phyloP scores from a whole-genome alignment of 2,797 vertebrate species.

The Clarias fuscus region DNA sequence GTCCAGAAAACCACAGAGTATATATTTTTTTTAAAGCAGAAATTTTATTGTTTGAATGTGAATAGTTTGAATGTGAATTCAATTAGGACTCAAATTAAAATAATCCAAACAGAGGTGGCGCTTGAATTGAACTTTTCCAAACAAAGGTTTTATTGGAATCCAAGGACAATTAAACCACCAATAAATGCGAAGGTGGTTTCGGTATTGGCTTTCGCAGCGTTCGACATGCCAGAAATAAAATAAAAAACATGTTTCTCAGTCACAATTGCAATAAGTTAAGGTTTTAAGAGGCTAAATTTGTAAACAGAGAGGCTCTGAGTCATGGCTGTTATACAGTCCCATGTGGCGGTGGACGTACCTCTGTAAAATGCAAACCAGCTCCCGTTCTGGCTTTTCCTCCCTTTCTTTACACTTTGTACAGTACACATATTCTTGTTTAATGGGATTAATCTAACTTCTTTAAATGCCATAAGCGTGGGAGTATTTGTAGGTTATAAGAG shows the following conservation, averaged over 20 bases:
- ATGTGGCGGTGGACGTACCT: slow-evolving; percentile 63
- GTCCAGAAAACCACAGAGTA: slow-evolving; percentile 51
- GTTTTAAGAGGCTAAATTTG: slow-evolving; percentile 71
- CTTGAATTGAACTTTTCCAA: slow-evolving; percentile 52
- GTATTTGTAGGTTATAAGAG: neutral
- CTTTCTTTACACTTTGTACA: neutral
- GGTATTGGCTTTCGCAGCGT: slow-evolving; percentile 60
- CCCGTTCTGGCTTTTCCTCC: slow-evolving; percentile 49
- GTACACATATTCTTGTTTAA: neutral
- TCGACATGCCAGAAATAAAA: slow-evolving; percentile 59
- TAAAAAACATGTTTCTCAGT: slow-evolving; percentile 68
- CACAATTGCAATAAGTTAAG: slow-evolving; percentile 70
- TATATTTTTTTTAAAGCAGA: slow-evolving; percentile 37
- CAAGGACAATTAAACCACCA: slow-evolving; percentile 70
- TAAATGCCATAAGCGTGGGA: neutral
- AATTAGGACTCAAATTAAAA: slow-evolving; percentile 59
- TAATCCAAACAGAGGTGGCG: slow-evolving; percentile 66
- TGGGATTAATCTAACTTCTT: neutral
- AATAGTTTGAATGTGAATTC: slow-evolving; percentile 42
- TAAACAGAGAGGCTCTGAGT: slow-evolving; percentile 70
- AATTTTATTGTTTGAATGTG: slow-evolving; percentile 59
- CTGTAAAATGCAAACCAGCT: slow-evolving; percentile 55
- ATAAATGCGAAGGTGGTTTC: slow-evolving; percentile 63
- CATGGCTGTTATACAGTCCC: slow-evolving; percentile 71
- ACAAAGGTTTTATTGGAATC: slow-evolving; percentile 66